Evolutionary conservation across 2,888 invertebrate species (phyloP).

Genomic region (Drosophila colorata): DNA sequence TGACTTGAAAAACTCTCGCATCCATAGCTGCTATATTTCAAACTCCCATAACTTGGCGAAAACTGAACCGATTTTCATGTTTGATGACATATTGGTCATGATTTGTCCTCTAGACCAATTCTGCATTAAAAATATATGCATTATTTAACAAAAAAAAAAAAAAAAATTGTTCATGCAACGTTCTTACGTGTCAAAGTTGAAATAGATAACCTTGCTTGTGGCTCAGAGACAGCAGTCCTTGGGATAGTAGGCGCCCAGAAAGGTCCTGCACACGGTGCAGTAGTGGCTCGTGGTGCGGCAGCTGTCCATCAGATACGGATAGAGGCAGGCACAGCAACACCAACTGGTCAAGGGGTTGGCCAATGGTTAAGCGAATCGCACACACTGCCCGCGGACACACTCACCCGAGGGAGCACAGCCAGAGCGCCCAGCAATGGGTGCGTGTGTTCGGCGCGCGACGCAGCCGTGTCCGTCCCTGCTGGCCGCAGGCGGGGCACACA

Average conservation of each 20-base stretch:
- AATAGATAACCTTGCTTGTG: background rate
- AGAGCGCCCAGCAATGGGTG: conserved; percentile 49
- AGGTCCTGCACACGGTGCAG: conserved; percentile 51
- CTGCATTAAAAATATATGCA: too few relatives aligned
- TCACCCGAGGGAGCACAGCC: conserved; percentile 56
- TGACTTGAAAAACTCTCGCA: too few relatives aligned
- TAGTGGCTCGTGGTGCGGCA: conserved; percentile 57
- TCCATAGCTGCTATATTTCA: too few relatives aligned
- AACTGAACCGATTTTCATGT: too few relatives aligned
- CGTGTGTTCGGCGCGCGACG: conserved; percentile 17
- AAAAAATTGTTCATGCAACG: too few relatives aligned
- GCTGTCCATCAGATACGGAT: conserved; percentile 42
- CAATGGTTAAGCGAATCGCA: background rate
- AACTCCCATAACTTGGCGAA: too few relatives aligned
- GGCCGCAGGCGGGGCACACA: conserved; percentile 59
- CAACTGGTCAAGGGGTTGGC: conserved; percentile 35
- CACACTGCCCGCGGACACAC: background rate
- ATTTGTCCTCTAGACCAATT: too few relatives aligned
- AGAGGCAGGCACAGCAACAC: conserved; percentile 60
- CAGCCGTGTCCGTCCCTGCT: conserved; percentile 35
- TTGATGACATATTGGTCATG: too few relatives aligned
- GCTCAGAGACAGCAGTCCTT: conserved; percentile 18
- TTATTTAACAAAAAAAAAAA: too few relatives aligned
- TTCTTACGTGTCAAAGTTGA: background rate
- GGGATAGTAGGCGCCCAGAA: conserved; percentile 54